These are phyloP conservation scores for Hippopotamus amphibius DNA, from an alignment of 2,113 vertebrate genomes.

Conservation along the genomic window DNA sequence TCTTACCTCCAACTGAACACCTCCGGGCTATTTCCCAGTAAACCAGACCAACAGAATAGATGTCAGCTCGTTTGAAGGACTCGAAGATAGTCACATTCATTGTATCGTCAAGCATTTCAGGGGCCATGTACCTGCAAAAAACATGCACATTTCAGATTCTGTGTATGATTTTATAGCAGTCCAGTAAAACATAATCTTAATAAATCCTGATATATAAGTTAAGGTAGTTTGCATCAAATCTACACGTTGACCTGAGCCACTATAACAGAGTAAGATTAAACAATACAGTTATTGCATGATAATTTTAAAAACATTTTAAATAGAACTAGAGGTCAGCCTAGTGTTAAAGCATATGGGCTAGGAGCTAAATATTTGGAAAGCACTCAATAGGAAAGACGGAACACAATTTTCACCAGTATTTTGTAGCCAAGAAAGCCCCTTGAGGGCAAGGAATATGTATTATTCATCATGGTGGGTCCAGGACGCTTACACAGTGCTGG, in stretches of 20 bases:
- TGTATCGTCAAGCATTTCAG: constrained; percentile 96
- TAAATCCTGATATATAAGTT: neutral
- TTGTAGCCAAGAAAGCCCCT: neutral
- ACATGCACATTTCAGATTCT: constrained; percentile 72
- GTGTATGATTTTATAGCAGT: neutral
- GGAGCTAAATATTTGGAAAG: neutral
- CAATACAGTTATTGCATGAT: neutral
- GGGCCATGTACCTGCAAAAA: constrained; percentile 97
- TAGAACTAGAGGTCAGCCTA: neutral
- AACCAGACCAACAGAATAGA: constrained; percentile 96
- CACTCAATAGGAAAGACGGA: neutral
- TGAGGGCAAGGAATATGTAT: neutral
- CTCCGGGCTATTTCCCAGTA: constrained; percentile 97
- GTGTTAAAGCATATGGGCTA: neutral
- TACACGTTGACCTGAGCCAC: neutral
- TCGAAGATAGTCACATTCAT: constrained; percentile 96
- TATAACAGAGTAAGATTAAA: constrained; percentile 2
- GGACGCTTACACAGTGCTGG: neutral
- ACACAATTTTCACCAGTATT: neutral
- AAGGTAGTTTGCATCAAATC: neutral
- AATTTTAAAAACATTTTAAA: constrained; percentile 10
- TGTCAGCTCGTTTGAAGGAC: constrained; percentile 97
- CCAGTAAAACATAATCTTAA: constrained; percentile 35
- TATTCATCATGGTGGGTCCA: too few species aligned
- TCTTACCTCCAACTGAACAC: constrained; percentile 94